Percentiles rank a stretch among this genome's conserved stretches.
Conservation (phyloP, 2,888 invertebrate genomes). For the Malthinus flaveolus region DNA sequence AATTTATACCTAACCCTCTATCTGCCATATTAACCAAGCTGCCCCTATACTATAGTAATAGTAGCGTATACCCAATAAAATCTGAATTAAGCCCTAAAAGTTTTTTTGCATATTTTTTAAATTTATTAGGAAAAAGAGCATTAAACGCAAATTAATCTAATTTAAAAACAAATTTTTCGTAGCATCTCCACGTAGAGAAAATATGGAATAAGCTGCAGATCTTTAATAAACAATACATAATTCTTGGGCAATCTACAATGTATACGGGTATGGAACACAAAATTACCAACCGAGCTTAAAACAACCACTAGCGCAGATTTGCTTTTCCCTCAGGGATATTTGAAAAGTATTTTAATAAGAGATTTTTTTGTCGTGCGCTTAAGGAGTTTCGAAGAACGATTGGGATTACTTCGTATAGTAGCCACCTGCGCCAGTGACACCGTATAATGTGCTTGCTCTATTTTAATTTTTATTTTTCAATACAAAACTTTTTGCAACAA, state of each 20-base stretch:
- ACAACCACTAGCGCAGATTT: slow-evolving; percentile 32
- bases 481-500: slow-evolving; percentile 2
- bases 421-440: slow-evolving; percentile 50
- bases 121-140: too few relatives aligned
- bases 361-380: slow-evolving; percentile 52
- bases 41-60: too few relatives aligned
- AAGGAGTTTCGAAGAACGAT: slow-evolving; percentile 43
- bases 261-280: slow-evolving; percentile 30
- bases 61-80: too few relatives aligned
- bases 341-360: slow-evolving; percentile 51
- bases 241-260: slow-evolving; percentile 4
- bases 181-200: too few relatives aligned
- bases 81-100: too few relatives aligned
- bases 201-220: slow-evolving; percentile 7
- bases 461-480: slow-evolving; percentile 36
- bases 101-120: too few relatives aligned
- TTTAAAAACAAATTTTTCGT: too few relatives aligned
- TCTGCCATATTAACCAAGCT: too few relatives aligned
- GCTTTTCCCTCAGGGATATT: slow-evolving; percentile 39
- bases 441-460: slow-evolving; percentile 47
- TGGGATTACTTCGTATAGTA: slow-evolving; percentile 45
- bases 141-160: too few relatives aligned
- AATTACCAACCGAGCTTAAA: slow-evolving; percentile 47
- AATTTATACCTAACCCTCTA: too few relatives aligned
- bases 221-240: slow-evolving; percentile 11